Evolutionary conservation across 2,797 vertebrate genomes (phyloP), one percentile per base, ranked within the genome.

Genomic region (Xenops minutus): DNA sequence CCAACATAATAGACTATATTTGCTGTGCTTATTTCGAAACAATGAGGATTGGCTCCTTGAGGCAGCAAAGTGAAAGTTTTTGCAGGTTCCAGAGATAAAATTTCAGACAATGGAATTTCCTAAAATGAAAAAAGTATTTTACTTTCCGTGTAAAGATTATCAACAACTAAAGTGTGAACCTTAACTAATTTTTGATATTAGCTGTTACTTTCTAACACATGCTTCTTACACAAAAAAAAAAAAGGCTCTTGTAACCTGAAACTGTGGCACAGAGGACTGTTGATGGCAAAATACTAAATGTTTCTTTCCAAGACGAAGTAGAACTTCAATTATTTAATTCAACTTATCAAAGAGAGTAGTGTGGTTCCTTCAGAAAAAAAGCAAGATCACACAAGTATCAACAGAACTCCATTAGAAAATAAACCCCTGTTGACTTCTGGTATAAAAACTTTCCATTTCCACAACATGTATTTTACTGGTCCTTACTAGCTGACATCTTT

Each of bases 21-120:
- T 12, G 98, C 98, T 9, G 99, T 99, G 89, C 98, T 98, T 97
- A 99, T 99, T 98, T 99, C 98, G 84, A 99, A 99, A 96, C 99
- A 99, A 94, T 99, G 99, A 68, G 98, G 98, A 92, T 98, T 99
- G 66, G 98, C 98, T 89, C 98, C 99, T 52, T 98, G 98, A 29
- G 98, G 98, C 56, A 99, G 98, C 77, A 98, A 96, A 69, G 97
- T 98, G 52, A 99, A 98, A 68, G 97, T 98, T 97, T 99, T 99
- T 88, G 98, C 98, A 43, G 98, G 98, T 76, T 99, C 99, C 97
- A 99, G 96, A 63, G 98, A 99, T 85, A 99, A 97, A 96, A 99
- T 98, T 98, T 99, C 99, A 44, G 99, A 99, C 95, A 99, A 97
- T 37, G 99, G 99, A 91, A 99, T 99, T 98, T 99, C 99, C 99